Conservation (phyloP, 2,113 vertebrate genomes). For the Mionectes macconnelli region DNA sequence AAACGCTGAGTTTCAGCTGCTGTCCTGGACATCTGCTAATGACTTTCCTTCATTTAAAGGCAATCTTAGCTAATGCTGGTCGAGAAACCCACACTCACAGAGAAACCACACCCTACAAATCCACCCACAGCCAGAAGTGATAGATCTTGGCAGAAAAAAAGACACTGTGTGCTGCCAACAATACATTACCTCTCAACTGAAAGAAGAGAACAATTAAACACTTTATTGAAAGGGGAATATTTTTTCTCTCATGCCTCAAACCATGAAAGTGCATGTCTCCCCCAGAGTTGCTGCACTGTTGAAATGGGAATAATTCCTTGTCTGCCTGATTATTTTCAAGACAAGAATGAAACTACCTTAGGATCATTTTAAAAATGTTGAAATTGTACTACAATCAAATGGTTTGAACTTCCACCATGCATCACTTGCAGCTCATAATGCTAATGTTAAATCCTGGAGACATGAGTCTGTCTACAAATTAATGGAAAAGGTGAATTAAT, state of each 20-base stretch:
- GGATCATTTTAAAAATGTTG: conserved; percentile 1
- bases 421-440: conserved; percentile 18
- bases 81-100: background rate
- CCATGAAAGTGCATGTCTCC: conserved; percentile 23
- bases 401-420: conserved; percentile 43
- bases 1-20: background rate
- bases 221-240: conserved; percentile 55
- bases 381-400: conserved; percentile 36
- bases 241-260: conserved; percentile 33
- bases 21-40: background rate
- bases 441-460: conserved; percentile 59
- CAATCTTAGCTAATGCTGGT: background rate
- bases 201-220: conserved; percentile 48
- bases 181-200: conserved; percentile 31
- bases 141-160: background rate
- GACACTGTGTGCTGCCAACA: conserved; percentile 18
- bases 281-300: conserved; percentile 18
- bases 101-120: background rate
- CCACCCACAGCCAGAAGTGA: background rate
- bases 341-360: conserved; percentile 1
- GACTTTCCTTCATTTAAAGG: background rate
- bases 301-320: conserved; percentile 42
- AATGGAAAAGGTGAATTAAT: conserved; percentile 60
- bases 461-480: conserved; percentile 56
- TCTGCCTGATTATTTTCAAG: conserved; percentile 22